phyloP scores from a whole-genome alignment of 2,797 vertebrate species.

The Erethizon dorsatum region DNA sequence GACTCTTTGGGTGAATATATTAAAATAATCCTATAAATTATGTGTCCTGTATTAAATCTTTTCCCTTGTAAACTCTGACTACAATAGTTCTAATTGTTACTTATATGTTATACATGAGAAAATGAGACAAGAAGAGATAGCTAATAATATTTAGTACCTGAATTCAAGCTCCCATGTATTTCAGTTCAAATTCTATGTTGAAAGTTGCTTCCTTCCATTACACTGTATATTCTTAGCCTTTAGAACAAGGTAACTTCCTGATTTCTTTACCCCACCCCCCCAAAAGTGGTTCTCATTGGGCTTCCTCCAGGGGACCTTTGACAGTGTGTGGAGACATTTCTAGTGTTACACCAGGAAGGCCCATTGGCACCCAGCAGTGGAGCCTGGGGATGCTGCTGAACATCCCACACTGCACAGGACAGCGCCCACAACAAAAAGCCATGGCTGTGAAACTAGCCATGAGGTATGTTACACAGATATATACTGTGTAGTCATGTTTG shows the following conservation, averaged over 20 bases:
- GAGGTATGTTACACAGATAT: background rate
- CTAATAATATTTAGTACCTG: background rate
- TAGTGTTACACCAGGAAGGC: background rate
- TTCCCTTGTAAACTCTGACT: background rate
- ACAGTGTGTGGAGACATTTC: background rate
- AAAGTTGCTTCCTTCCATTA: fast-evolving
- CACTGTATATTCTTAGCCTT: background rate
- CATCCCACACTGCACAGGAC: fast-evolving
- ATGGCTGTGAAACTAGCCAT: background rate
- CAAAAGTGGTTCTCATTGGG: background rate
- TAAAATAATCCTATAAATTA: background rate
- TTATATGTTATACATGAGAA: background rate
- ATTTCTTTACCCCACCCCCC: background rate
- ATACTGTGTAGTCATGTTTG: background rate
- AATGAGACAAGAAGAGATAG: background rate
- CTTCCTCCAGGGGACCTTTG: fast-evolving
- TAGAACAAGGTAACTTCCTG: background rate
- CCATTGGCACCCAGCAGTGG: fast-evolving
- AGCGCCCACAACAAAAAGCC: background rate
- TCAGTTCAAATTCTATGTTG: background rate
- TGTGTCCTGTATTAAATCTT: background rate
- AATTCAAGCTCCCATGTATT: background rate
- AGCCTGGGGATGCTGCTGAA: background rate
- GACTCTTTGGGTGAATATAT: background rate
- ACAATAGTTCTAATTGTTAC: background rate